These are phyloP conservation scores for Hafferia zeledoni DNA, from an alignment of 2,797 vertebrate species.

Conservation along the genomic window DNA sequence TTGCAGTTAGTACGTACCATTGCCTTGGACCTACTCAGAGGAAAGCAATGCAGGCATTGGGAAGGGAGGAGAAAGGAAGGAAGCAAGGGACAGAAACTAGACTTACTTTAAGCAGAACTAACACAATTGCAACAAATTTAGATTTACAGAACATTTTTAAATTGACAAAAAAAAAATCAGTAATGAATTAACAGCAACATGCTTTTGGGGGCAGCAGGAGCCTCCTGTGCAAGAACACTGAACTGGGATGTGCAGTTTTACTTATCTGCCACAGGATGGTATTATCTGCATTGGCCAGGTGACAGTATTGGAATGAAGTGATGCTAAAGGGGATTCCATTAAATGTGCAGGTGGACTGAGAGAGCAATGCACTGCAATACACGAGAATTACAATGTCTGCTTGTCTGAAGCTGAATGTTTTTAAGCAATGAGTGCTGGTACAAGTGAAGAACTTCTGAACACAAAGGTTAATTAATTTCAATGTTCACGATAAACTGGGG, in stretches of 20 bases:
- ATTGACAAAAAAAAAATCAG: background rate
- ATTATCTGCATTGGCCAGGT: constrained; percentile 38
- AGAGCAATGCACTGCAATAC: constrained; percentile 41
- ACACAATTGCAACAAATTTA: constrained; percentile 77
- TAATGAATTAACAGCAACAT: constrained; percentile 41
- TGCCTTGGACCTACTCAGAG: constrained; percentile 92
- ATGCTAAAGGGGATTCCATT: constrained; percentile 26
- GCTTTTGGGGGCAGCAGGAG: constrained; percentile 18
- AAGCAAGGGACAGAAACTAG: constrained; percentile 93
- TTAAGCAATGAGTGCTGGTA: background rate
- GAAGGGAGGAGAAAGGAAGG: constrained; percentile 77
- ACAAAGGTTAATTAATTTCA: background rate
- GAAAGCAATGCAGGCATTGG: constrained; percentile 86
- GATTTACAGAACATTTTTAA: constrained; percentile 51
- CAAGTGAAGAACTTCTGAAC: background rate
- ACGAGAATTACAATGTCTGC: background rate
- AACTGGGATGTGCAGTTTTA: constrained; percentile 18
- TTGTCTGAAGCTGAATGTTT: background rate
- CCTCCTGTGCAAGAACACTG: background rate
- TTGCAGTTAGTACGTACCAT: constrained; percentile 93
- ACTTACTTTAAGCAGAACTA: constrained; percentile 92
- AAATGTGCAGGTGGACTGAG: constrained; percentile 17
- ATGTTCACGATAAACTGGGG: background rate
- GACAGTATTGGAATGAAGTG: constrained; percentile 18
- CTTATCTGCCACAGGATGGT: constrained; percentile 65